Conservation (phyloP, 64 coral and sea anemone genomes). For the Orbicella faveolata region DNA sequence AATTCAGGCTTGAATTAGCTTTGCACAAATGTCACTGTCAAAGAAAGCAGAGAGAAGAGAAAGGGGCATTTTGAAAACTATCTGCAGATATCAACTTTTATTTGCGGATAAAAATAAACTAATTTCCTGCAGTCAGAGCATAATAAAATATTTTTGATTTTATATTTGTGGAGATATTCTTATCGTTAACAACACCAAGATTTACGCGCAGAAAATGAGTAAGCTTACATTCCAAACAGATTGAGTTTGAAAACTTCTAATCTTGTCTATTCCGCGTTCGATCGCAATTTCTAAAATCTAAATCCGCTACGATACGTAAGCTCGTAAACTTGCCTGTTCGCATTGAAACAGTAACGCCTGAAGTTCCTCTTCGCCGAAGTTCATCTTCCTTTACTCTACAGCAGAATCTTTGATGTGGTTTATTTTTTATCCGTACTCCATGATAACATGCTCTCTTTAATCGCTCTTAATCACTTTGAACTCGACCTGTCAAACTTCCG, state of each 20-base stretch:
- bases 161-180: not conserved
- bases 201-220: too few species aligned
- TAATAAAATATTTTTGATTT: not conserved
- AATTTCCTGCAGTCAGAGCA: too few species aligned
- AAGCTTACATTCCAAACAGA: too few species aligned
- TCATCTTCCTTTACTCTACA: constrained; percentile 33
- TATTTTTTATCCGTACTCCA: constrained; percentile 24
- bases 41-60: not conserved
- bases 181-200: too few species aligned
- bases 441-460: not conserved
- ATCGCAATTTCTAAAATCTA: not conserved
- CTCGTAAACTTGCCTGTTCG: constrained; percentile 58
- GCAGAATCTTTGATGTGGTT: not conserved
- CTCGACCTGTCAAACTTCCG: not conserved
- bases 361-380: constrained; percentile 64
- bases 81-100: not conserved
- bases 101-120: not conserved
- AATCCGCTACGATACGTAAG: not conserved
- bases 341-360: constrained; percentile 68
- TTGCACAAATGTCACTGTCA: too few species aligned
- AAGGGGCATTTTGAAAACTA: too few species aligned
- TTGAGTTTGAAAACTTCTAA: too few species aligned
- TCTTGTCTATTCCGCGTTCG: too few species aligned
- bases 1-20: too few species aligned
- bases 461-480: not conserved